Base-by-base conservation (phyloP, 2,797 vertebrate genomes). In the Momotus momota region DNA sequence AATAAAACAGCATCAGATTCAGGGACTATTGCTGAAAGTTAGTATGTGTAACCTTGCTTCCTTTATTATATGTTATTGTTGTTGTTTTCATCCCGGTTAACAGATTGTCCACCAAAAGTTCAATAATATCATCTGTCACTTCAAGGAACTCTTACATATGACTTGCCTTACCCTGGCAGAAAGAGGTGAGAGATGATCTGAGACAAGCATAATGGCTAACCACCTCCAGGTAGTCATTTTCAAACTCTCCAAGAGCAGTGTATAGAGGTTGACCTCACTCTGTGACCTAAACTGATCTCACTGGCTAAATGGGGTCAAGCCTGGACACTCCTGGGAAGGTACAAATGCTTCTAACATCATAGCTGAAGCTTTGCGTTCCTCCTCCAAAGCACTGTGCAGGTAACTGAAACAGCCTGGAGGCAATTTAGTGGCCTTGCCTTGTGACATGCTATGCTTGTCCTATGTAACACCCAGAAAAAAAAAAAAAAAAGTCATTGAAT, bases 261-360 rank as follows among this genome's bases (percentile, higher is more conserved):
- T 31, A 79, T 43, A 49, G 74, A 88, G 81, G 57, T 57, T 94
- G 89, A 94, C 87, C 85, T 93, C 8, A 1, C 81, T 83, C 65
- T 6, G 31, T 89, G 95, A 93, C 82, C 85, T 79, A 81, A 93
- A 94, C 40, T 89, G 91, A 90, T 94, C 95, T 93, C 65, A 51
- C 82, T 22, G 74, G 80, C 43, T 93, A 95, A 93, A 90, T 65
- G 67, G 45, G 45, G 81, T 93, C 72, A 94, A 90, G 62, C 13
- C 51, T 71, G 67, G 70, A 43, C 48, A 75, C 41, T 73, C 40
- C 80, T 85, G 71, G 61, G 65, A 83, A 81, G 41, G 21, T 19
- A 88, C 72, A 94, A 88, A 72, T 67, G 9, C 6, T 81, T 94
- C 79, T 82, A 45, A 48, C 51, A 82, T 49, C 19, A n/a, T 20